phyloP scores from a whole-genome alignment of 1,140 invertebrate genomes.

The Trialeurodes vaporariorum region DNA sequence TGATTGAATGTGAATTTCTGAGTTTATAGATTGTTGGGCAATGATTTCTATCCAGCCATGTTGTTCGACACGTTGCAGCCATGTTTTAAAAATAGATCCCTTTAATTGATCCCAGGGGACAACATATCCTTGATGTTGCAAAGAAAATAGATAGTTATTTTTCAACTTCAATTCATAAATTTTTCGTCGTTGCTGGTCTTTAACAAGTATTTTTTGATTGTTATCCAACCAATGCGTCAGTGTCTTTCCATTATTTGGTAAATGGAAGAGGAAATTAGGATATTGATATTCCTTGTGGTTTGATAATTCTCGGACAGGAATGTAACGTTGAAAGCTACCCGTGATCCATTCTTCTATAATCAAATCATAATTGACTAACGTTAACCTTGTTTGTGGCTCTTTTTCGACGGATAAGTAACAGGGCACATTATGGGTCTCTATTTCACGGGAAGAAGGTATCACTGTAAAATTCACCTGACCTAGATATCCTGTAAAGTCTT shows the following conservation, averaged over 20 bases:
- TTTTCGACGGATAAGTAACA: too few species aligned
- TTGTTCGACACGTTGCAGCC: not conserved
- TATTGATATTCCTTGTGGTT: not conserved
- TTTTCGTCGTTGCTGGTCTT: not conserved
- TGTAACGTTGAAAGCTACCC: not conserved
- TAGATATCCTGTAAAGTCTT: too few species aligned
- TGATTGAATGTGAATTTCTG: not conserved
- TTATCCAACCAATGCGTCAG: not conserved
- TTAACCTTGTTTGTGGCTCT: too few species aligned
- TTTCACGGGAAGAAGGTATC: too few species aligned
- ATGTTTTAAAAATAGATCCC: not conserved
- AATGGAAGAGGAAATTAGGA: not conserved
- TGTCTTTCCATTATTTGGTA: not conserved
- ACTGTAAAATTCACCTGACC: too few species aligned
- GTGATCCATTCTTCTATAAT: too few species aligned
- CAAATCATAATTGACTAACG: too few species aligned
- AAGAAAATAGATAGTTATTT: not conserved
- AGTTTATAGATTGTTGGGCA: not conserved
- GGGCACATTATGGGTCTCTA: too few species aligned
- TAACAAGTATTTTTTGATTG: not conserved
- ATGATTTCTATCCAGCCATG: not conserved
- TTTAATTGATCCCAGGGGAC: not conserved
- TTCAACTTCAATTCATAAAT: not conserved
- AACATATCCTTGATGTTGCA: not conserved
- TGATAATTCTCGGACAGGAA: not conserved